These are phyloP conservation scores for Malurus leucopterus DNA, from an alignment of 2,797 vertebrate species.

Conservation along the genomic window DNA sequence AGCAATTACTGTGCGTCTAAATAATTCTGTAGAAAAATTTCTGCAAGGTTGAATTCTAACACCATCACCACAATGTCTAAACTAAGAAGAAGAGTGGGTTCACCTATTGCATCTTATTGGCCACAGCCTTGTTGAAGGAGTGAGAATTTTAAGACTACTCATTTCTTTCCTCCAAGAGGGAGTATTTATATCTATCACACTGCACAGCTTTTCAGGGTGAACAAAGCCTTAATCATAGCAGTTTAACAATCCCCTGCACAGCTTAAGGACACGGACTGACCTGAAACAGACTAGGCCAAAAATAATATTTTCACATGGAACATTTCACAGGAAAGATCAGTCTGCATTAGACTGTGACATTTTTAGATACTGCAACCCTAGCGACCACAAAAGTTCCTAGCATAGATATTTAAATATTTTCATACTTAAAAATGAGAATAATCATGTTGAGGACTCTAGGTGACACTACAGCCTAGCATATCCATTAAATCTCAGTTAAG, in stretches of 20 bases:
- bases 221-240: not conserved
- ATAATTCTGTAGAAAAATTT: not conserved
- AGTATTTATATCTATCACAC: not conserved
- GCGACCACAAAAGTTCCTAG: not conserved
- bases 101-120: not conserved
- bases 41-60: not conserved
- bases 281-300: not conserved
- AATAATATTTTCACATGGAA: not conserved
- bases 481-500: not conserved
- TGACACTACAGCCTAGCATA: not conserved
- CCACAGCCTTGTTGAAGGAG: not conserved
- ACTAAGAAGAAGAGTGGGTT: not conserved
- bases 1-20: not conserved
- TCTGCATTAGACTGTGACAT: not conserved
- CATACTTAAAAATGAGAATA: not conserved
- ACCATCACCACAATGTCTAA: not conserved
- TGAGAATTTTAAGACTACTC: not conserved
- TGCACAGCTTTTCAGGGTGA: not conserved
- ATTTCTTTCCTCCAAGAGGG: not conserved
- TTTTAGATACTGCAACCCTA: not conserved
- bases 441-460: not conserved
- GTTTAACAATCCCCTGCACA: not conserved
- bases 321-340: not conserved
- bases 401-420: not conserved
- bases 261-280: not conserved